phyloP scores from a whole-genome alignment of 2,113 vertebrate species.

The Seriola quinqueradiata region DNA sequence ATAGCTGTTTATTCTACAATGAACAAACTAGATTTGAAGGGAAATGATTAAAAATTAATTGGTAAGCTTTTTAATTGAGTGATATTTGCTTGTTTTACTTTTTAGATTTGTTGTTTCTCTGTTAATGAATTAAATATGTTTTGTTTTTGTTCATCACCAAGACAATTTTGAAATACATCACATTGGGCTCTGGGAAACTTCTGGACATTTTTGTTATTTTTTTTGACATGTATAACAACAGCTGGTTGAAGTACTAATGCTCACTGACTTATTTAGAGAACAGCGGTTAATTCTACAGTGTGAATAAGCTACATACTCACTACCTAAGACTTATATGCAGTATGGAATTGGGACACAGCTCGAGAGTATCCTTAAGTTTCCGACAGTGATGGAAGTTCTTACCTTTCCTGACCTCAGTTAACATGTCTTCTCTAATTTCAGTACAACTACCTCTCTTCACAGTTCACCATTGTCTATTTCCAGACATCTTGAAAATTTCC shows the following conservation, averaged over 20 bases:
- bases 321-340: neutral
- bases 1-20: no score
- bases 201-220: no score
- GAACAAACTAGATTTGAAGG: no score
- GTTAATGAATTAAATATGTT: neutral
- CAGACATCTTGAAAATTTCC: conserved; percentile 27
- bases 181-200: neutral
- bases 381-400: conserved; percentile 12
- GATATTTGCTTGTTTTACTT: no score
- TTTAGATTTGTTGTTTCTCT: no score
- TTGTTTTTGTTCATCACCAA: neutral
- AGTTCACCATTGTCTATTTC: conserved; percentile 17
- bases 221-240: neutral
- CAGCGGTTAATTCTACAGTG: neutral
- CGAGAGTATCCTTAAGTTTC: neutral
- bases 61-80: no score
- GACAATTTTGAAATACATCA: neutral
- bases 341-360: conserved; percentile 55
- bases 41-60: no score
- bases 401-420: neutral
- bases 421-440: neutral
- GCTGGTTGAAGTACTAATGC: neutral
- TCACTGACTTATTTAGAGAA: neutral
- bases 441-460: conserved; percentile 24
- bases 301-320: neutral